Percentiles rank a stretch among this genome's conserved stretches.
phyloP scores from a whole-genome alignment of 30 jellyfish, hydroid and myxozoan species.

The Turritopsis dohrnii region DNA sequence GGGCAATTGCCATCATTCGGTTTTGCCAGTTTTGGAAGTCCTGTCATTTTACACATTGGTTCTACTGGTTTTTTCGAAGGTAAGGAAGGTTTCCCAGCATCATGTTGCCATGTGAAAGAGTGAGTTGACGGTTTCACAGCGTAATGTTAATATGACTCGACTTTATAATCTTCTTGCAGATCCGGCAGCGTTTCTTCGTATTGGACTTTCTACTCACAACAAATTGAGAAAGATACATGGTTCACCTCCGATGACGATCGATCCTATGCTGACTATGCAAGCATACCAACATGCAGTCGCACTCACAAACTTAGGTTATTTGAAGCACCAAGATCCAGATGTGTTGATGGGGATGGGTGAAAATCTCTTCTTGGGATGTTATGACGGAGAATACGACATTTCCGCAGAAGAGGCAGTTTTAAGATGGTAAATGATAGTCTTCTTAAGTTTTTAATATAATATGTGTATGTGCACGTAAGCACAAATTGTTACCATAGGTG shows the following conservation, averaged over 20 bases:
- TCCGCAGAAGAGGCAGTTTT: constrained; percentile 99
- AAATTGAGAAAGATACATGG: constrained; percentile 74
- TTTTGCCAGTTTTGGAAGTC: constrained; percentile 92
- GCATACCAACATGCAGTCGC: constrained; percentile 75
- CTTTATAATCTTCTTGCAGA: constrained; percentile 34
- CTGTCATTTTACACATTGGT: constrained; percentile 84
- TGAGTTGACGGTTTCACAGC: too few species aligned
- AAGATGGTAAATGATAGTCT: constrained; percentile 58
- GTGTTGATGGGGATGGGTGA: constrained; percentile 66
- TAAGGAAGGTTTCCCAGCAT: too few species aligned
- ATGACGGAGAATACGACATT: constrained; percentile 89
- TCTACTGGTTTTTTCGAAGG: constrained; percentile 84
- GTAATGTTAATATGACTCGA: too few species aligned
- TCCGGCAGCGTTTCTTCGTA: constrained; percentile 75
- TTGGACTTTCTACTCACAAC: constrained; percentile 86
- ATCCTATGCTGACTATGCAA: constrained; percentile 43
- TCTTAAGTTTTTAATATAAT: too few species aligned
- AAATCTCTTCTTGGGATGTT: constrained; percentile 90
- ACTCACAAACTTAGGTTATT: constrained; percentile 67
- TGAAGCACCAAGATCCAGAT: constrained; percentile 62
- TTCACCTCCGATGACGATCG: constrained; percentile 69
- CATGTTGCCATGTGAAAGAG: too few species aligned
- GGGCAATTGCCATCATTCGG: constrained; percentile 50
- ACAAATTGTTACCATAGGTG: too few species aligned
- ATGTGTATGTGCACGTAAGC: too few species aligned